Evolutionary conservation across 1,140 invertebrate species (phyloP).

Genomic region (Venturia canescens): DNA sequence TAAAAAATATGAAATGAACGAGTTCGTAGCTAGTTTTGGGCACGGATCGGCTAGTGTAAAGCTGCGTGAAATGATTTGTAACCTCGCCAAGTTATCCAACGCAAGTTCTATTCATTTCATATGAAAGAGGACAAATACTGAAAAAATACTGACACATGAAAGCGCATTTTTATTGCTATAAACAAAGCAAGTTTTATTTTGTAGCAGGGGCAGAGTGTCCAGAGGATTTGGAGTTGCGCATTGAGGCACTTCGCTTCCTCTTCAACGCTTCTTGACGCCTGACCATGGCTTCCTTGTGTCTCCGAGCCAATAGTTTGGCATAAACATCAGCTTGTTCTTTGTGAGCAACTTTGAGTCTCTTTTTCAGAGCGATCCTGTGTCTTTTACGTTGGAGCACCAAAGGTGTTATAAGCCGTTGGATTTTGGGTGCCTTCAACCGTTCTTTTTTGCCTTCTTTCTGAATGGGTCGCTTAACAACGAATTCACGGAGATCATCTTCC

Average conservation of each 20-base stretch:
- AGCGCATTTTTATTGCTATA: no score
- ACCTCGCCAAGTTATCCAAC: no score
- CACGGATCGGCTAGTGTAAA: no score
- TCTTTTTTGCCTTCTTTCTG: slow-evolving; percentile 93
- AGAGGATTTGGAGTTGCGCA: slow-evolving; percentile 85
- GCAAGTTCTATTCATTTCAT: no score
- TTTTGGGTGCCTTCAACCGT: slow-evolving; percentile 96
- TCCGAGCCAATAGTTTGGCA: slow-evolving; percentile 95
- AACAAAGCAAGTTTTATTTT: slow-evolving; percentile 22
- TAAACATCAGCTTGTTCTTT: slow-evolving; percentile 96
- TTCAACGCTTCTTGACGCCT: slow-evolving; percentile 86
- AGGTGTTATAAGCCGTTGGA: slow-evolving; percentile 98
- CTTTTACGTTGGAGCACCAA: slow-evolving; percentile 93
- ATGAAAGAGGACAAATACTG: no score
- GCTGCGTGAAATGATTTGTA: no score
- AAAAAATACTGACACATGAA: no score
- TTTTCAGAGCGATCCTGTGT: slow-evolving; percentile 94
- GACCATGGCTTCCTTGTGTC: slow-evolving; percentile 97
- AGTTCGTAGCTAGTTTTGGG: no score
- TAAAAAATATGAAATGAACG: no score
- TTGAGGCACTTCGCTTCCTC: slow-evolving; percentile 86
- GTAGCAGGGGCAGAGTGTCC: slow-evolving; percentile 64
- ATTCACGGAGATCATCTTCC: slow-evolving; percentile 98
- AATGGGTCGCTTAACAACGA: slow-evolving; percentile 95
- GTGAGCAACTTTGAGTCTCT: slow-evolving; percentile 89